Percentiles rank a stretch among this genome's conserved stretches.
These are phyloP conservation scores for Huso huso DNA, from an alignment of 2,797 vertebrate genomes.

Conservation along the genomic window DNA sequence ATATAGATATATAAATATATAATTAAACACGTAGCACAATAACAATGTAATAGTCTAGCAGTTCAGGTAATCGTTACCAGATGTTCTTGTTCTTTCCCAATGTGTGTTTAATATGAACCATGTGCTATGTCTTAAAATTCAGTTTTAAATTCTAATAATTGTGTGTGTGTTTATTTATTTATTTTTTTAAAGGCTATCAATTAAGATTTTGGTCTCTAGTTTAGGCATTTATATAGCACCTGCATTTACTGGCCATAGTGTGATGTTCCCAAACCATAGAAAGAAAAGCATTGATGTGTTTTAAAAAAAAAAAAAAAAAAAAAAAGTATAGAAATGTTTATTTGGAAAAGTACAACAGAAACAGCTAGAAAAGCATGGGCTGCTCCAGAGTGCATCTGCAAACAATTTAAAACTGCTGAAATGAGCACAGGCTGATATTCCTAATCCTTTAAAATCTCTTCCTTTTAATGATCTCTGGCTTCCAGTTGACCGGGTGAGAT, in stretches of 20 bases:
- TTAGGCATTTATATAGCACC: neutral
- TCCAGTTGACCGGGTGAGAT: conserved; percentile 94
- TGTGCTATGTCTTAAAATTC: too few relatives aligned
- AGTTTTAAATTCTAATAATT: too few relatives aligned
- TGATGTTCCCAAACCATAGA: too few relatives aligned
- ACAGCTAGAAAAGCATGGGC: conserved; percentile 14
- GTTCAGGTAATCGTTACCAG: too few relatives aligned
- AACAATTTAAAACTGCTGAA: conserved; percentile 27
- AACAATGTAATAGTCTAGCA: too few relatives aligned
- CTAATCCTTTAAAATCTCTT: conserved; percentile 76
- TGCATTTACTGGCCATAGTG: neutral
- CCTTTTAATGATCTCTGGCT: conserved; percentile 97
- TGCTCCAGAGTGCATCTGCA: conserved; percentile 5
- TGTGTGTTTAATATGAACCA: too few relatives aligned
- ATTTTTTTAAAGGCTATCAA: too few relatives aligned
- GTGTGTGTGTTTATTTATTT: too few relatives aligned
- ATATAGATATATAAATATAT: neutral
- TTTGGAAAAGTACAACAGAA: conserved; percentile 18
- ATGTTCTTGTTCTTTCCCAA: too few relatives aligned
- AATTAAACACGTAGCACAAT: too few relatives aligned
- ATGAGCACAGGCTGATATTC: neutral
- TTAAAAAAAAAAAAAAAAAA: conserved; percentile 29
- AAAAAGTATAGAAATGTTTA: neutral
- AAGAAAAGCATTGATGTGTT: neutral
- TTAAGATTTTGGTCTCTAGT: too few relatives aligned